phyloP scores from a whole-genome alignment of 1,140 invertebrate species.

The Drosophila kikkawai region DNA sequence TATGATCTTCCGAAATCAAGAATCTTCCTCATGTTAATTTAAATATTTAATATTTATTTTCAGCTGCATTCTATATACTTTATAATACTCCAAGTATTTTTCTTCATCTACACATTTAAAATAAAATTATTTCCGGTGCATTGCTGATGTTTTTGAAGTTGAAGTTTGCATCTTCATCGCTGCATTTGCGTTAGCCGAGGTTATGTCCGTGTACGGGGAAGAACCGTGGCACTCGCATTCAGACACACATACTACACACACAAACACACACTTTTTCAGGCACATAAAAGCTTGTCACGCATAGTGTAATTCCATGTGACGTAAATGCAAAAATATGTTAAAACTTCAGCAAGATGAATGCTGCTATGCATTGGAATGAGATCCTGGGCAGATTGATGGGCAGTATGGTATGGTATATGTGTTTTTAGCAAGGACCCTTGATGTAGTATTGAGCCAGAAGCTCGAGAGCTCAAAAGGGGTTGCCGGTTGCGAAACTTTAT shows the following conservation, averaged over 20 bases:
- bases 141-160: conserved; percentile 59
- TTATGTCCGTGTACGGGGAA: conserved; percentile 50
- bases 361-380: conserved; percentile 39
- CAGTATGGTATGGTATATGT: conserved; percentile 26
- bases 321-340: conserved; percentile 83
- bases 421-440: conserved; percentile 34
- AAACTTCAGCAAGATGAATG: conserved; percentile 71
- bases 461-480: conserved; percentile 28
- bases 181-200: conserved; percentile 64
- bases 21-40: not conserved
- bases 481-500: conserved; percentile 36
- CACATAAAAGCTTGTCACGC: conserved; percentile 79
- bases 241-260: not conserved
- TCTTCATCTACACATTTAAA: not conserved
- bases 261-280: conserved; percentile 15
- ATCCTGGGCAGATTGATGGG: conserved; percentile 53
- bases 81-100: not conserved
- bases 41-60: not conserved
- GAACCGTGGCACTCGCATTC: conserved; percentile 24
- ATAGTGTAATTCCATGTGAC: conserved; percentile 79
- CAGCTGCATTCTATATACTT: not conserved
- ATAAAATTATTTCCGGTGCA: conserved; percentile 6
- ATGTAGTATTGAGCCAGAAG: conserved; percentile 46
- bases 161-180: conserved; percentile 69
- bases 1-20: too few species aligned